Percentiles rank a stretch among this genome's conserved stretches.
Evolutionary conservation across 2,888 invertebrate species (phyloP).

Genomic region (Callyntrura guangdongensis): DNA sequence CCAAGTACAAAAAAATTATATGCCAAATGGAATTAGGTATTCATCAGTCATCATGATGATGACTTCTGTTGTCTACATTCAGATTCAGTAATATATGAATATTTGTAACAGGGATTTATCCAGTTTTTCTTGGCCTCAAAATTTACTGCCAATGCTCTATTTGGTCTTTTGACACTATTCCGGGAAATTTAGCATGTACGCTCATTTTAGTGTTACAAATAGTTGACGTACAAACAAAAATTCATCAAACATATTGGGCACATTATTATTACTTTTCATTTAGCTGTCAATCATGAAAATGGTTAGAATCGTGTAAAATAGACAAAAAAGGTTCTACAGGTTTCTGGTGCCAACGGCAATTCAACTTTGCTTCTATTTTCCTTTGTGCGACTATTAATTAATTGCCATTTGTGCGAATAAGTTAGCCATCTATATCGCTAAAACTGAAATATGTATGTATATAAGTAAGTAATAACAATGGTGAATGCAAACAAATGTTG

Average conservation of each 20-base stretch:
- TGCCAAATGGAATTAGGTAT: background rate
- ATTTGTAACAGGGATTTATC: slow-evolving; percentile 13
- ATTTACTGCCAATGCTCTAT: background rate
- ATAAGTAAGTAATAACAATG: background rate
- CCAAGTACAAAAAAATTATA: background rate
- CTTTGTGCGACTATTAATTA: background rate
- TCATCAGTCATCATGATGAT: slow-evolving; percentile 8
- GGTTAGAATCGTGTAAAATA: background rate
- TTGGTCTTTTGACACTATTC: background rate
- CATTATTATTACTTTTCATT: slow-evolving; percentile 32
- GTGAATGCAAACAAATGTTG: background rate
- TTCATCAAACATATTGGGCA: slow-evolving; percentile 1
- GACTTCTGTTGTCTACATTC: background rate
- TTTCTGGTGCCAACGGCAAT: slow-evolving; percentile 28
- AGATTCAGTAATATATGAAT: background rate
- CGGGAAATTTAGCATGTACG: too few species aligned
- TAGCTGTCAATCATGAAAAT: slow-evolving; percentile 39
- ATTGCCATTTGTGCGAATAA: slow-evolving; percentile 3
- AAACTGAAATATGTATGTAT: too few species aligned
- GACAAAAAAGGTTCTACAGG: background rate
- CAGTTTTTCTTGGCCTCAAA: slow-evolving; percentile 23
- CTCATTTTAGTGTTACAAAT: background rate
- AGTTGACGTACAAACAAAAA: slow-evolving; percentile 4
- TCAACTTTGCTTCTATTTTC: slow-evolving; percentile 21
- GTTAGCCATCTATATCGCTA: background rate